A percentile compares a stretch with the other conserved stretches of the same genome.
Evolutionary conservation across 2,797 vertebrate species (phyloP).

Genomic region (Cossypha dichroa): DNA sequence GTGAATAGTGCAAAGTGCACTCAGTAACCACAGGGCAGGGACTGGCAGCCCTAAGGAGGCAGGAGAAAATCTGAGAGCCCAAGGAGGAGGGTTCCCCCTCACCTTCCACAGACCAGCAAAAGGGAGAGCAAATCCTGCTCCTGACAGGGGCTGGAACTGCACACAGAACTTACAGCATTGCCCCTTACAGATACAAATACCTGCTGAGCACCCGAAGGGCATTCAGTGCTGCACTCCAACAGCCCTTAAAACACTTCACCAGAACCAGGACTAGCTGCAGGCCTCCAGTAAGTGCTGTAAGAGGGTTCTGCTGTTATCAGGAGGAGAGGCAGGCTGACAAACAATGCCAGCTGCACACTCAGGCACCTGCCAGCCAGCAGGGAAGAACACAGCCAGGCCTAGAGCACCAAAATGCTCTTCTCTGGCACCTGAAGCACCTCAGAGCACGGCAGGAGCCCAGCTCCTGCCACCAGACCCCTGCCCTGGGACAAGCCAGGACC

Average conservation of each 20-base stretch:
- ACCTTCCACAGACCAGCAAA: neutral
- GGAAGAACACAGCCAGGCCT: neutral
- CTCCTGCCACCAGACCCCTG: neutral
- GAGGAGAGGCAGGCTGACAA: neutral
- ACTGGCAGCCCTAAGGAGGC: neutral
- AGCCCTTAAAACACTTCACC: neutral
- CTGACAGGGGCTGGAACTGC: neutral
- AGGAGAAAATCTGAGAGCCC: neutral
- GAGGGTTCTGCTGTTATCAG: neutral
- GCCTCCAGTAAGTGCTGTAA: neutral
- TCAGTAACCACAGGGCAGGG: neutral
- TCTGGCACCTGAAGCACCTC: rapidly evolving
- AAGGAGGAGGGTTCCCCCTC: neutral
- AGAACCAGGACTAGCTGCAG: neutral
- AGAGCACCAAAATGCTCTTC: neutral
- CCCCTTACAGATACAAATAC: neutral
- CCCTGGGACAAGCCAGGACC: neutral
- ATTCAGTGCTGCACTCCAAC: neutral
- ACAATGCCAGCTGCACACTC: neutral
- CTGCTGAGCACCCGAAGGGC: neutral
- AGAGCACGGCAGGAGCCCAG: neutral
- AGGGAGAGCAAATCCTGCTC: neutral
- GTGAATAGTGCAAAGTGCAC: rapidly evolving
- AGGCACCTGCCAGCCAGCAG: neutral
- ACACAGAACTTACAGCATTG: neutral